A percentile compares a stretch with the other conserved stretches of the same genome.
These are phyloP conservation scores for Notodonta dromedarius DNA, from an alignment of 2,888 invertebrate genomes.

Conservation along the genomic window DNA sequence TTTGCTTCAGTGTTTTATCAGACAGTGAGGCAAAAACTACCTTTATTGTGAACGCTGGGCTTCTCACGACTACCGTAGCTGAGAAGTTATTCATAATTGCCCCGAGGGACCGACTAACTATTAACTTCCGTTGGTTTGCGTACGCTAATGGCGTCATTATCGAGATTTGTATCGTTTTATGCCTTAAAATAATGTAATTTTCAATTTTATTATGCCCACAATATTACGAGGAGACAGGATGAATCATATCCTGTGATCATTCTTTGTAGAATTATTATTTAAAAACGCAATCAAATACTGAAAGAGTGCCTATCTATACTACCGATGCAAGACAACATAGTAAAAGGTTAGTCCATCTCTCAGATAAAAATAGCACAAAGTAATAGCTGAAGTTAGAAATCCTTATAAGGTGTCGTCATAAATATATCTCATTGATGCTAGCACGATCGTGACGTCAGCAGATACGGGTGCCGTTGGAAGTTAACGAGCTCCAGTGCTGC, in stretches of 20 bases:
- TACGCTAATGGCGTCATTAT: slow-evolving; percentile 66
- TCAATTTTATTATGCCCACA: neutral
- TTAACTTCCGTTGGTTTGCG: slow-evolving; percentile 71
- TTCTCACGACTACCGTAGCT: slow-evolving; percentile 69
- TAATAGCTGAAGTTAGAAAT: slow-evolving; percentile 10
- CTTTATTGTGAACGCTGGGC: slow-evolving; percentile 49
- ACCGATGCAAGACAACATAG: too few species aligned
- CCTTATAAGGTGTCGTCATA: slow-evolving; percentile 18
- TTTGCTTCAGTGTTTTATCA: slow-evolving; percentile 58
- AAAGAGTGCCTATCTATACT: too few species aligned
- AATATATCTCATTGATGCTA: slow-evolving; percentile 29
- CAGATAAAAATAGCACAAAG: neutral
- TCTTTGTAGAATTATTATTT: neutral
- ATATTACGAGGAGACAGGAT: neutral
- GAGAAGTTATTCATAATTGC: slow-evolving; percentile 67
- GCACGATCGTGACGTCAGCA: slow-evolving; percentile 37
- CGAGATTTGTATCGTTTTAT: slow-evolving; percentile 49
- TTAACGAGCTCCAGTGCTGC: slow-evolving; percentile 34
- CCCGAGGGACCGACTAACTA: slow-evolving; percentile 60
- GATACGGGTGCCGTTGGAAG: slow-evolving; percentile 34
- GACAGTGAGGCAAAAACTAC: slow-evolving; percentile 57
- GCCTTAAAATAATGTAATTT: neutral
- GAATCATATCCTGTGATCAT: neutral
- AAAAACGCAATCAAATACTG: neutral
- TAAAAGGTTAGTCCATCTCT: neutral